These are phyloP conservation scores for Philaethria dido DNA, from an alignment of 2,888 invertebrate genomes.

Conservation along the genomic window DNA sequence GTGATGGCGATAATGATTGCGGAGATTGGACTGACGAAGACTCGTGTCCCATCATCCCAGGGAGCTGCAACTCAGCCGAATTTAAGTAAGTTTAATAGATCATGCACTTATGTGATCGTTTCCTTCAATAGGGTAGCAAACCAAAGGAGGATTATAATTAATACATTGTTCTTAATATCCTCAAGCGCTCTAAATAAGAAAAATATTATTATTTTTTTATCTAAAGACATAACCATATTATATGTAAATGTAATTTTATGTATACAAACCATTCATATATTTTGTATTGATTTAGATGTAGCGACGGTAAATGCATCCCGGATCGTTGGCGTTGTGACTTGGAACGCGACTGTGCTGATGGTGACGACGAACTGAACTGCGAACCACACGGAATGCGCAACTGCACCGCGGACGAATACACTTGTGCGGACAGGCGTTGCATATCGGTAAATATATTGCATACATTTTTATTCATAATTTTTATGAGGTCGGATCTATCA, in stretches of 20 bases:
- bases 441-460: constrained; percentile 84
- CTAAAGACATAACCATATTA: no score
- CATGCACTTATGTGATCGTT: background rate
- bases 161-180: no score
- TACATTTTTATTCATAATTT: background rate
- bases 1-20: constrained; percentile 94
- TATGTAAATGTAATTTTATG: no score
- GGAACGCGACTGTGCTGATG: constrained; percentile 90
- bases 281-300: no score
- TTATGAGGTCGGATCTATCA: background rate
- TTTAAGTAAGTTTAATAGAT: constrained; percentile 83
- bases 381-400: constrained; percentile 84
- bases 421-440: constrained; percentile 88
- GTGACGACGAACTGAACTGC: constrained; percentile 91
- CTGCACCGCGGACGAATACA: constrained; percentile 89
- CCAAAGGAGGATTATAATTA: no score
- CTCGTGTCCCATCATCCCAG: constrained; percentile 87
- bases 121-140: background rate
- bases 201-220: no score
- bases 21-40: constrained; percentile 95
- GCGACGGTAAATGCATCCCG: constrained; percentile 91
- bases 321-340: constrained; percentile 91
- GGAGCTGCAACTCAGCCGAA: constrained; percentile 87
- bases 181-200: no score
- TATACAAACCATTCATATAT: no score